Percentiles rank a stretch among this genome's conserved stretches.
Evolutionary conservation across 1,140 invertebrate genomes (phyloP).

Genomic region (Plutomurus gul): DNA sequence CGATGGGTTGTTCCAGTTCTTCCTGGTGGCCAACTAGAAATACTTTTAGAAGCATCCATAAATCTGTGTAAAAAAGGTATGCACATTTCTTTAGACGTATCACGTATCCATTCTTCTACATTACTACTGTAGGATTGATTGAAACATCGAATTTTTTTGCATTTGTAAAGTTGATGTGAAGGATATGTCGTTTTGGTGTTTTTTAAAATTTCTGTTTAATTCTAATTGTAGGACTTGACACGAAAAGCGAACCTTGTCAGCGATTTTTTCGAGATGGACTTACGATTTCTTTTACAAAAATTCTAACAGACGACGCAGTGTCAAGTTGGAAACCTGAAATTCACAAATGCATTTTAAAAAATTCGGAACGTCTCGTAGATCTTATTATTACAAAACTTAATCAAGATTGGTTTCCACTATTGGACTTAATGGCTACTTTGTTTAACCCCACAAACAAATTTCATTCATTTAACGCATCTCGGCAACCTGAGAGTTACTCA

Average conservation of each 20-base stretch:
- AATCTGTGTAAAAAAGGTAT: constrained; percentile 78
- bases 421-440: constrained; percentile 90
- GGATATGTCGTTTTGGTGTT: too few species aligned
- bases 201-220: too few species aligned
- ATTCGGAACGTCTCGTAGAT: constrained; percentile 89
- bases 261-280: constrained; percentile 93
- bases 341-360: constrained; percentile 91
- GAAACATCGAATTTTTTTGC: too few species aligned
- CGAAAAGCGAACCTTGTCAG: constrained; percentile 86
- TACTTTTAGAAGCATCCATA: constrained; percentile 85
- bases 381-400: constrained; percentile 87
- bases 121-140: too few species aligned
- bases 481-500: constrained; percentile 78
- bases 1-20: constrained; percentile 96
- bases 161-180: too few species aligned
- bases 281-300: constrained; percentile 94
- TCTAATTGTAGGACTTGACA: constrained; percentile 75
- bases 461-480: constrained; percentile 86
- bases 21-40: constrained; percentile 93
- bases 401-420: constrained; percentile 89
- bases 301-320: constrained; percentile 97
- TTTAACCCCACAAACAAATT: constrained; percentile 94
- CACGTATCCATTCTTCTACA: too few species aligned
- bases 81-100: too few species aligned
- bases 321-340: constrained; percentile 97